Conservation (phyloP, 2,113 vertebrate species). For the Clarias batrachus region DNA sequence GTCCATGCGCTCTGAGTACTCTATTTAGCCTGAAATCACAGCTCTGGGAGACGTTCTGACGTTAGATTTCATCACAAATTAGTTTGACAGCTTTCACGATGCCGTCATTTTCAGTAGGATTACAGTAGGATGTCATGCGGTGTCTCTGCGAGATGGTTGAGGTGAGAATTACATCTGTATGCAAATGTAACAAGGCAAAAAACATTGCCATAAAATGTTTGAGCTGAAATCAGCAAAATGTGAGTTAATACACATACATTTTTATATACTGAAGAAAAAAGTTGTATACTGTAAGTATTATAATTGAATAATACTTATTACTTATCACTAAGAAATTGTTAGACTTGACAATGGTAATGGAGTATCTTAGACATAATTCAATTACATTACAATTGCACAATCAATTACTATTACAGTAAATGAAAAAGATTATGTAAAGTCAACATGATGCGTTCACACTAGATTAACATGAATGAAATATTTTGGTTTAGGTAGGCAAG, state of each 20-base stretch:
- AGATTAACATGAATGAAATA: too few relatives aligned
- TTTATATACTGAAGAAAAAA: background rate
- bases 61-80: slow-evolving; percentile 2
- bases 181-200: background rate
- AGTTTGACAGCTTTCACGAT: slow-evolving; percentile 4
- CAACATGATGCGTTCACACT: too few relatives aligned
- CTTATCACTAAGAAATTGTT: too few relatives aligned
- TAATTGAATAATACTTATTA: too few relatives aligned
- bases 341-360: too few relatives aligned
- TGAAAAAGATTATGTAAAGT: too few relatives aligned
- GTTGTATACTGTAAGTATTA: too few relatives aligned
- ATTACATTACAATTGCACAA: too few relatives aligned
- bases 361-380: too few relatives aligned
- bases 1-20: background rate
- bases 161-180: slow-evolving; percentile 16
- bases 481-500: too few relatives aligned
- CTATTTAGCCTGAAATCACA: slow-evolving; percentile 16
- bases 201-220: background rate
- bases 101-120: background rate
- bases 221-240: background rate
- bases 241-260: background rate
- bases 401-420: too few relatives aligned
- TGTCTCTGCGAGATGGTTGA: background rate
- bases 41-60: slow-evolving; percentile 7
- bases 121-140: background rate